Evolutionary conservation across 2,113 vertebrate species (phyloP).

Genomic region (Lycaon pictus): DNA sequence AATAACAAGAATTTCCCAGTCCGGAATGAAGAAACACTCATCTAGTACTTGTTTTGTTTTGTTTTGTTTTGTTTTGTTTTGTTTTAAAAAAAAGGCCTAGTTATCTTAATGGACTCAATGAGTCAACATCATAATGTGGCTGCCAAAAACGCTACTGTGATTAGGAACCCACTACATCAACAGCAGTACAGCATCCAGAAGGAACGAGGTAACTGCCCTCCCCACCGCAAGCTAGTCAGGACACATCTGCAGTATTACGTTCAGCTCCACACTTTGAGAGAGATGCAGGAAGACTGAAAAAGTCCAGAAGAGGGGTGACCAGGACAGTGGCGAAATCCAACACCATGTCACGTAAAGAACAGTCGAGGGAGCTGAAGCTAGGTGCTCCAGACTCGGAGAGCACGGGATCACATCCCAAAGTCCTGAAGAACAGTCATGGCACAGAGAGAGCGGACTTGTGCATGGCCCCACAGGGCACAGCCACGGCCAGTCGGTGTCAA

Average conservation of each 20-base stretch:
- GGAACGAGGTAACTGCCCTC: background rate
- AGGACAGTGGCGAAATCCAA: conserved; percentile 43
- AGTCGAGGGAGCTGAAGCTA: conserved; percentile 46
- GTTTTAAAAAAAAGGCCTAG: background rate
- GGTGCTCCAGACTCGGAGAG: conserved; percentile 35
- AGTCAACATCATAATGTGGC: conserved; percentile 53
- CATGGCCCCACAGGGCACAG: background rate
- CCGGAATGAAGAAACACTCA: conserved; percentile 46
- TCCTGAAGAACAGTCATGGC: background rate
- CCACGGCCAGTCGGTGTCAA: background rate
- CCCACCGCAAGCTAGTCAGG: background rate
- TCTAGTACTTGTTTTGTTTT: background rate
- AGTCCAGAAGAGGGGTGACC: background rate
- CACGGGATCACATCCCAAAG: background rate
- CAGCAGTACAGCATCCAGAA: conserved; percentile 2
- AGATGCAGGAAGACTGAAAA: conserved; percentile 23
- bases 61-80: background rate
- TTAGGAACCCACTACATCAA: conserved; percentile 20
- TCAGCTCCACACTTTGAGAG: conserved; percentile 18
- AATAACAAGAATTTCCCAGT: conserved; percentile 56
- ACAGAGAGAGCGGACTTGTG: background rate
- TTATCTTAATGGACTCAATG: conserved; percentile 53
- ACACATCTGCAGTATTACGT: background rate
- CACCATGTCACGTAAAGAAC: conserved; percentile 45
- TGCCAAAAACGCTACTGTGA: conserved; percentile 45